Conservation (phyloP, 2,113 vertebrate species). For the Syrmaticus mikado region DNA sequence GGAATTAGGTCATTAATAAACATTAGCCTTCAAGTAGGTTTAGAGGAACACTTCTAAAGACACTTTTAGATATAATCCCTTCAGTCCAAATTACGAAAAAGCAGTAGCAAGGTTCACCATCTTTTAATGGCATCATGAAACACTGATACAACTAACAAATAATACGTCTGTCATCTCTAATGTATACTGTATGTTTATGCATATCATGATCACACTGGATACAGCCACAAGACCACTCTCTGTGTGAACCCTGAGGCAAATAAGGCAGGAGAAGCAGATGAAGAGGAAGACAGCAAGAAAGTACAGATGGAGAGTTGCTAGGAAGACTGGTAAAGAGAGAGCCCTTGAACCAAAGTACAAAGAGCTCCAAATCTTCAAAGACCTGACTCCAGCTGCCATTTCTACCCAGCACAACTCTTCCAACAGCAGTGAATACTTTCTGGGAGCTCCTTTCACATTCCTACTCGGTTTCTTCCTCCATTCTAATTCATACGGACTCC, state of each 20-base stretch:
- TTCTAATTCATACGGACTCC: not conserved
- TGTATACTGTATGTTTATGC: too few species aligned
- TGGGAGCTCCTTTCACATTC: not conserved
- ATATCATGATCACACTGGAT: too few species aligned
- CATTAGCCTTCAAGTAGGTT: not conserved
- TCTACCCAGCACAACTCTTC: too few species aligned
- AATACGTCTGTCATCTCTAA: not conserved
- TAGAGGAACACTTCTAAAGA: not conserved
- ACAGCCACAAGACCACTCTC: not conserved
- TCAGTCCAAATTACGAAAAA: not conserved
- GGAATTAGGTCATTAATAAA: not conserved
- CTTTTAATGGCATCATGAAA: not conserved
- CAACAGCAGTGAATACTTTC: rapidly evolving
- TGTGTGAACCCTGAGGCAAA: not conserved
- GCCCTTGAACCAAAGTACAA: not conserved
- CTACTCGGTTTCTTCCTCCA: too few species aligned
- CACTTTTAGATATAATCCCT: not conserved
- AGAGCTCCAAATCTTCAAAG: not conserved
- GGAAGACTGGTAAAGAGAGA: not conserved
- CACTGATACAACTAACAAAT: not conserved
- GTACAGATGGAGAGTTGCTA: not conserved
- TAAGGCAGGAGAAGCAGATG: rapidly evolving
- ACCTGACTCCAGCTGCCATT: not conserved
- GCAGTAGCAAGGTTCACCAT: not conserved
- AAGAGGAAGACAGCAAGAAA: not conserved